Evolutionary conservation across 2,797 vertebrate species (phyloP).

Genomic region (Darevskia mixta): DNA sequence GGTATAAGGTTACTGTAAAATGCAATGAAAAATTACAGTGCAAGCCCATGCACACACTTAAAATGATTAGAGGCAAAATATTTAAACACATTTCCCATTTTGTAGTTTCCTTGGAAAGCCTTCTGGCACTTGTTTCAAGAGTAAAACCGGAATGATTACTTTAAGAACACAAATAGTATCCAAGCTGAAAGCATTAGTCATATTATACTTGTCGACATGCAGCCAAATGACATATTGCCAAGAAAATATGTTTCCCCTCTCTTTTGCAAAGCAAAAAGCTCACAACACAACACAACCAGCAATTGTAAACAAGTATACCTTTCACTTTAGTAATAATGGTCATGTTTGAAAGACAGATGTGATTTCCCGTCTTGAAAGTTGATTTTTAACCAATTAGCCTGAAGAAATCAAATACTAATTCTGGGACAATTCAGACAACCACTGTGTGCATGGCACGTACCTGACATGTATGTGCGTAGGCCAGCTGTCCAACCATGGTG

Average conservation of each 20-base stretch:
- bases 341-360: constrained; percentile 12
- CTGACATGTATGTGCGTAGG: not conserved
- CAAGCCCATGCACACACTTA: rapidly evolving
- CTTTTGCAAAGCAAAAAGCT: constrained; percentile 54
- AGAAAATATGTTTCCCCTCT: constrained; percentile 47
- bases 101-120: constrained; percentile 35
- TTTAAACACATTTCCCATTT: constrained; percentile 40
- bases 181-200: constrained; percentile 57
- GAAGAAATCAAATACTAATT: not conserved
- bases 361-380: constrained; percentile 1
- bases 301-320: constrained; percentile 40
- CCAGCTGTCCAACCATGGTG: too few species aligned
- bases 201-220: constrained; percentile 56
- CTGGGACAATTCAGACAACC: constrained; percentile 5
- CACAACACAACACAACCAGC: constrained; percentile 46
- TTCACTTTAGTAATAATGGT: constrained; percentile 25
- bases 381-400: constrained; percentile 16
- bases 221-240: constrained; percentile 59
- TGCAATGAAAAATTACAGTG: not conserved
- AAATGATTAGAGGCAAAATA: constrained; percentile 31
- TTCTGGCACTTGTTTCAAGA: constrained; percentile 49
- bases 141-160: constrained; percentile 51
- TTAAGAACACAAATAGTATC: constrained; percentile 51
- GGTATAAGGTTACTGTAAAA: constrained; percentile 22
- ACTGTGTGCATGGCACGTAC: not conserved